These are phyloP conservation scores for Stegodyphus mimosarum DNA, from an alignment of 1,140 invertebrate genomes.

Conservation along the genomic window DNA sequence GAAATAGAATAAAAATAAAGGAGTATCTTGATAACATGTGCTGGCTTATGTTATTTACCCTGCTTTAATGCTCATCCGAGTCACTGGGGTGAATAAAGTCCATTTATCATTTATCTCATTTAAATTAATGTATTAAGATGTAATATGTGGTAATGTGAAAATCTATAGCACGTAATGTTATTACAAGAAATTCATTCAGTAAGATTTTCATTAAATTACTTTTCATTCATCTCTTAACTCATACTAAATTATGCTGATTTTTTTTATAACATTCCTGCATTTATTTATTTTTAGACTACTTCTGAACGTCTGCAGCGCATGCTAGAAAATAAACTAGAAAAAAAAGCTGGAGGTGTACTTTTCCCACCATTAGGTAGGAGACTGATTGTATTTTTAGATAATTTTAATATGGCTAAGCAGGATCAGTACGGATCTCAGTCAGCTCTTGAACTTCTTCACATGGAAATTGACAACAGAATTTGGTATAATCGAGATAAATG, in stretches of 20 bases:
- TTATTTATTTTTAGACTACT: conserved; percentile 73
- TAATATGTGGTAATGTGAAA: too few species aligned
- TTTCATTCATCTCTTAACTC: too few species aligned
- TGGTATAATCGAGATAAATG: conserved; percentile 76
- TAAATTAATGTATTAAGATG: too few species aligned
- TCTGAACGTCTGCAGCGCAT: conserved; percentile 78
- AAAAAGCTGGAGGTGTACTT: conserved; percentile 83
- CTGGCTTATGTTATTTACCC: too few species aligned
- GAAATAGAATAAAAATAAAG: too few species aligned
- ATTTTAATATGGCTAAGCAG: conserved; percentile 90
- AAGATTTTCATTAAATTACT: too few species aligned
- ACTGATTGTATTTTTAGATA: conserved; percentile 86
- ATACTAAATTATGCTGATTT: neutral
- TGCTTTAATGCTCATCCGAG: too few species aligned
- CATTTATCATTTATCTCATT: too few species aligned
- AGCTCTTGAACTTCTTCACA: conserved; percentile 83
- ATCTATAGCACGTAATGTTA: too few species aligned
- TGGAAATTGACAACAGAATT: conserved; percentile 88
- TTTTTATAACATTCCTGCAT: neutral
- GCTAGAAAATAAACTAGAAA: conserved; percentile 84
- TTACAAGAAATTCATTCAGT: too few species aligned
- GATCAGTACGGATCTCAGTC: conserved; percentile 87
- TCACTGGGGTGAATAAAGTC: too few species aligned
- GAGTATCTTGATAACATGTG: too few species aligned
- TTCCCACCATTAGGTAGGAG: conserved; percentile 80